These are phyloP conservation scores for Dasysyrphus albostriatus DNA, from an alignment of 2,888 invertebrate genomes.

Conservation along the genomic window DNA sequence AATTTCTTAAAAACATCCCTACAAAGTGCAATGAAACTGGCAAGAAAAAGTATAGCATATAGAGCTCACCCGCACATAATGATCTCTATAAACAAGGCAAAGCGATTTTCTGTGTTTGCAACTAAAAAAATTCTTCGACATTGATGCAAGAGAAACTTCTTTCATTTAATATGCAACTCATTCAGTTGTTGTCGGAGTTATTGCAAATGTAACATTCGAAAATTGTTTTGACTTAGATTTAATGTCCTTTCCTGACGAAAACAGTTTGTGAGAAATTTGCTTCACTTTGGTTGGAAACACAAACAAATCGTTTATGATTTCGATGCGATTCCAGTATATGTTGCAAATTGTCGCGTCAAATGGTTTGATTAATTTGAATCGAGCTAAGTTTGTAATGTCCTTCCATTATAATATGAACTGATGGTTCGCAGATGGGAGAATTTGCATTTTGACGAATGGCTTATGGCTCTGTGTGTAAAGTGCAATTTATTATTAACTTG, in stretches of 20 bases:
- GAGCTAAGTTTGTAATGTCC: neutral
- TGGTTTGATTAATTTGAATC: conserved; percentile 16
- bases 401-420: neutral
- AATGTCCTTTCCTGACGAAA: neutral
- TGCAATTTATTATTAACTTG: conserved; percentile 2
- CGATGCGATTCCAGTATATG: neutral
- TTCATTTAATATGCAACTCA: too few species aligned
- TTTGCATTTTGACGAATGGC: neutral
- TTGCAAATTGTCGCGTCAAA: conserved; percentile 4
- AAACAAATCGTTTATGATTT: neutral
- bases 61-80: too few species aligned
- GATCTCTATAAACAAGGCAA: too few species aligned
- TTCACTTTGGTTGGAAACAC: neutral
- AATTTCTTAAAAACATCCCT: too few species aligned
- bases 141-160: neutral
- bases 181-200: too few species aligned
- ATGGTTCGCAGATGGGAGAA: neutral
- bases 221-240: neutral
- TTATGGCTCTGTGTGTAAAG: neutral
- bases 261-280: neutral
- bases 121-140: too few species aligned
- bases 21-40: too few species aligned
- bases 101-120: too few species aligned
- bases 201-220: neutral
- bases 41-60: too few species aligned